phyloP scores from a whole-genome alignment of 1,140 invertebrate genomes.

The Drosophila arizonae region DNA sequence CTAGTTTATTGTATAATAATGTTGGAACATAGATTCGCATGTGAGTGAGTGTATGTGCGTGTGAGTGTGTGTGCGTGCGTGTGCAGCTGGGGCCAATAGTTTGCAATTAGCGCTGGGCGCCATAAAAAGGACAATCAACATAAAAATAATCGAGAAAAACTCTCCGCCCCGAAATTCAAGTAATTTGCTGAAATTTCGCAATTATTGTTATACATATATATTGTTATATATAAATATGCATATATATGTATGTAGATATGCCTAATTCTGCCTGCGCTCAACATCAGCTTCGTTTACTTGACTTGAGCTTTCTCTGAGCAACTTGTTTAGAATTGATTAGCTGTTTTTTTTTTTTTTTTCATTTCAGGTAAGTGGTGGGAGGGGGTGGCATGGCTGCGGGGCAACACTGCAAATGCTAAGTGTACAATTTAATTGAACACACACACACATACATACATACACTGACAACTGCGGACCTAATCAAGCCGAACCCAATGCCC shows the following conservation, averaged over 20 bases:
- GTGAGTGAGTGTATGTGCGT: constrained; percentile 14
- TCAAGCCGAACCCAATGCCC: constrained; percentile 26
- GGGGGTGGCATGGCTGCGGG: background rate
- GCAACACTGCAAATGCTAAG: constrained; percentile 50
- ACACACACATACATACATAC: background rate
- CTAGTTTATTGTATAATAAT: constrained; percentile 73
- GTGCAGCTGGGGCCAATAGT: constrained; percentile 58
- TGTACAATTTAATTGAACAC: constrained; percentile 69
- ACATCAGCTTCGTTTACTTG: too few species aligned
- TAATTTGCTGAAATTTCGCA: constrained; percentile 1
- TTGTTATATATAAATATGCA: too few species aligned
- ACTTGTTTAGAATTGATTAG: constrained; percentile 9
- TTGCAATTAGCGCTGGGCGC: constrained; percentile 64
- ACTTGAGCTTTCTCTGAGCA: too few species aligned
- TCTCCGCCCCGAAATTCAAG: background rate
- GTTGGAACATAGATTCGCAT: constrained; percentile 19
- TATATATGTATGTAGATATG: background rate
- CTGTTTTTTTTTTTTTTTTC: constrained; percentile 1
- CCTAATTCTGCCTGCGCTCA: too few species aligned
- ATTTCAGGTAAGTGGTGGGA: background rate
- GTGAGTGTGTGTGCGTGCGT: constrained; percentile 13
- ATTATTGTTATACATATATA: background rate
- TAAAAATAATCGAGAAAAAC: constrained; percentile 72
- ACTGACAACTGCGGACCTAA: constrained; percentile 39
- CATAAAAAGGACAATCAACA: constrained; percentile 71